Evolutionary conservation across 2,888 invertebrate species (phyloP).

Genomic region (Leptopilina syphax): DNA sequence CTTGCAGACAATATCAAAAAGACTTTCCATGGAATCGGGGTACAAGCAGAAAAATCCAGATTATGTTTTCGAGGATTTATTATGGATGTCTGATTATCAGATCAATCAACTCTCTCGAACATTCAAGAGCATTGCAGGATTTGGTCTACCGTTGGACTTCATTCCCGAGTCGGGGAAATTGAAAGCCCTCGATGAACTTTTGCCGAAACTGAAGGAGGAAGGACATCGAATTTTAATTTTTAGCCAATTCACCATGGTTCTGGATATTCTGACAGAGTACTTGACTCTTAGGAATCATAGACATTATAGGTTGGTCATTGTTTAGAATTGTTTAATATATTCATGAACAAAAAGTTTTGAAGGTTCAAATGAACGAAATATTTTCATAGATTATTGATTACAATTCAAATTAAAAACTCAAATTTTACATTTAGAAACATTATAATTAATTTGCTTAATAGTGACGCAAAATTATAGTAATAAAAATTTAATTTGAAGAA

Average conservation of each 20-base stretch:
- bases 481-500: no score
- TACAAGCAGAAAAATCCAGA: slow-evolving; percentile 88
- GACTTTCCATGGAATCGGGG: slow-evolving; percentile 82
- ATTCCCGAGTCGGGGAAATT: slow-evolving; percentile 94
- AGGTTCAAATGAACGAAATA: no score
- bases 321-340: slow-evolving; percentile 21
- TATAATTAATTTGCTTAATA: no score
- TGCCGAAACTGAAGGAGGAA: slow-evolving; percentile 85
- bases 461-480: no score
- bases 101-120: slow-evolving; percentile 87
- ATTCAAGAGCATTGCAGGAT: slow-evolving; percentile 82
- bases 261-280: slow-evolving; percentile 95
- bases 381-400: no score
- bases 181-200: slow-evolving; percentile 85
- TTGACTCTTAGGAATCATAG: slow-evolving; percentile 84
- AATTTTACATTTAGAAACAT: no score
- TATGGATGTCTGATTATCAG: slow-evolving; percentile 94
- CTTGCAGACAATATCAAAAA: slow-evolving; percentile 82
- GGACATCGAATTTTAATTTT: slow-evolving; percentile 94
- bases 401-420: no score
- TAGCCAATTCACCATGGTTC: slow-evolving; percentile 97
- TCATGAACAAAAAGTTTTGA: no score
- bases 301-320: slow-evolving; percentile 79
- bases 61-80: slow-evolving; percentile 91
- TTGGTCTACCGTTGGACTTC: slow-evolving; percentile 82